A percentile compares a stretch with the other conserved stretches of the same genome.
phyloP scores from a whole-genome alignment of 2,888 invertebrate genomes.

The Papilio elwesi region DNA sequence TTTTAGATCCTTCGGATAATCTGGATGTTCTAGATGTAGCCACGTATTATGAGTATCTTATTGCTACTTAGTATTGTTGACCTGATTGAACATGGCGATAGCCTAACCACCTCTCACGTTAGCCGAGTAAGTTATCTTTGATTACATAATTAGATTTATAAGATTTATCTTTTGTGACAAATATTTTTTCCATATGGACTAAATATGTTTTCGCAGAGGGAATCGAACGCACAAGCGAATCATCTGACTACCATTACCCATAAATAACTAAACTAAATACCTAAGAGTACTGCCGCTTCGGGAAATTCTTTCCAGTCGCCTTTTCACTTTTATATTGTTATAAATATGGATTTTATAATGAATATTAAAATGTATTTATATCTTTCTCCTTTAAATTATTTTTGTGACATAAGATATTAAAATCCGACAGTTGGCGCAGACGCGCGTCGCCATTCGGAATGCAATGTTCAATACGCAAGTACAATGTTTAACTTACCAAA shows the following conservation, averaged over 20 bases:
- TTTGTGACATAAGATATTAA: not conserved
- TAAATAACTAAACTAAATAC: not conserved
- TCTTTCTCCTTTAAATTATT: not conserved
- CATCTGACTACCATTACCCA: no score
- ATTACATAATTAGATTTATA: no score
- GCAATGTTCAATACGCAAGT: not conserved
- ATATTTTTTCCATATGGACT: no score
- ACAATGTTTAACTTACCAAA: not conserved
- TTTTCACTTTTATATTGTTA: not conserved
- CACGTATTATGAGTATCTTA: not conserved
- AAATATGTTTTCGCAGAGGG: no score
- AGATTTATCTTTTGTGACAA: no score
- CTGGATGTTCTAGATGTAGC: no score
- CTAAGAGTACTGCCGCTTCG: not conserved
- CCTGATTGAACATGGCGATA: not conserved
- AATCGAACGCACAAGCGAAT: no score
- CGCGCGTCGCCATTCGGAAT: not conserved
- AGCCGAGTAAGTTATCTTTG: no score
- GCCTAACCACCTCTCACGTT: not conserved
- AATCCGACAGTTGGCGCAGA: not conserved
- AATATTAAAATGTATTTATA: not conserved
- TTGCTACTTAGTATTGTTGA: not conserved
- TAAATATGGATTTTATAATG: not conserved
- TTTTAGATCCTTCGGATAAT: no score
- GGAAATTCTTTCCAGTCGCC: no score